phyloP scores from a whole-genome alignment of 2,888 invertebrate species.

The Synergus umbraculus region DNA sequence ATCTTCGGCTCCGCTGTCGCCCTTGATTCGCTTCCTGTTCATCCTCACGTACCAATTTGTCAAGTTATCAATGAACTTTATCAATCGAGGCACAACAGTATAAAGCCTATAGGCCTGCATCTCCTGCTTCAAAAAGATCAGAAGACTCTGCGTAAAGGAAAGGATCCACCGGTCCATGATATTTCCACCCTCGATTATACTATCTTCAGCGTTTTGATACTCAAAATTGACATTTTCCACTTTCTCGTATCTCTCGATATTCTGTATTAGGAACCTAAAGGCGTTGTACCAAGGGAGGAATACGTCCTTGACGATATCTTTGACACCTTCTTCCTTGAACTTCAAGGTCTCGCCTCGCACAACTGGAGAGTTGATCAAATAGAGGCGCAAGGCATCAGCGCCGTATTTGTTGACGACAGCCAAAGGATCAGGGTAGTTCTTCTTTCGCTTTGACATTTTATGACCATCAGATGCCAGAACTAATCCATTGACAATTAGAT shows the following conservation, averaged over 20 bases:
- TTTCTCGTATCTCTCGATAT: slow-evolving; percentile 89
- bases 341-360: slow-evolving; percentile 97
- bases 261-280: slow-evolving; percentile 95
- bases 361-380: slow-evolving; percentile 98
- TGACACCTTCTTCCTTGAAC: slow-evolving; percentile 98
- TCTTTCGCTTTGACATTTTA: slow-evolving; percentile 99
- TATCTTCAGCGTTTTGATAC: slow-evolving; percentile 72
- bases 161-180: slow-evolving; percentile 99
- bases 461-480: slow-evolving; percentile 98
- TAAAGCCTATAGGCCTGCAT: slow-evolving; percentile 97
- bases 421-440: slow-evolving; percentile 98
- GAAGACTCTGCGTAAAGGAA: slow-evolving; percentile 95
- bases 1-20: slow-evolving; percentile 89
- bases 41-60: slow-evolving; percentile 99
- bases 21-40: slow-evolving; percentile 96
- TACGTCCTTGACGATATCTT: slow-evolving; percentile 97
- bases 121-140: slow-evolving; percentile 92
- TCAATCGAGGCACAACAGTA: slow-evolving; percentile 94
- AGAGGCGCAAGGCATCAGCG: slow-evolving; percentile 96
- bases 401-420: slow-evolving; percentile 94
- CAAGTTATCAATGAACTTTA: slow-evolving; percentile 97
- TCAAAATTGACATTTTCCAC: slow-evolving; percentile 79
- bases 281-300: slow-evolving; percentile 98
- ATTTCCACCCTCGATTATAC: slow-evolving; percentile 78
- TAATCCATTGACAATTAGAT: slow-evolving; percentile 96